A percentile compares a stretch with the other conserved stretches of the same genome.
Conservation (phyloP, 2,888 invertebrate species). For the Drosophila glabriapex region DNA sequence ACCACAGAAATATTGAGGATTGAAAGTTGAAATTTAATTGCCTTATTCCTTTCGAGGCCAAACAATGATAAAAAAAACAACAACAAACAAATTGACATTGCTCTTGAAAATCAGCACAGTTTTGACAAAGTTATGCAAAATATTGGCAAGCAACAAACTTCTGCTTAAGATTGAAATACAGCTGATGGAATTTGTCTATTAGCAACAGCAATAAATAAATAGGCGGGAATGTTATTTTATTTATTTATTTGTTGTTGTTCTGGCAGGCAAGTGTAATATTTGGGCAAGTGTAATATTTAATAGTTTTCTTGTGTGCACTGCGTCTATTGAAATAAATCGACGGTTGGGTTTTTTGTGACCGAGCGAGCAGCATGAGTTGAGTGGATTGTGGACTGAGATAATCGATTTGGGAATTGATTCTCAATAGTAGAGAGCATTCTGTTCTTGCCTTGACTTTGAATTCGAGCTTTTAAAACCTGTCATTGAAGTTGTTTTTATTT, state of each 20-base stretch:
- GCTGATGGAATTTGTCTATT: background rate
- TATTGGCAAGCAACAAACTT: background rate
- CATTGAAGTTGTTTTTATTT: background rate
- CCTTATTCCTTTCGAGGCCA: background rate
- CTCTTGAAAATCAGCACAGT: background rate
- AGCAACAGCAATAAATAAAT: background rate
- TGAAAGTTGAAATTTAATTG: background rate
- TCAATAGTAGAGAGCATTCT: background rate
- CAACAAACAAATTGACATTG: background rate
- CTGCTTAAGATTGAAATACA: background rate
- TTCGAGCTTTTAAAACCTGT: conserved; percentile 1
- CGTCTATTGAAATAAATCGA: too few species aligned
- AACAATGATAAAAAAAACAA: background rate
- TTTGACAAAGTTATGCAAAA: background rate
- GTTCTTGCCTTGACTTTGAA: background rate
- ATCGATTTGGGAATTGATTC: background rate
- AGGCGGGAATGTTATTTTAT: background rate
- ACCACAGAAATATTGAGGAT: too few species aligned
- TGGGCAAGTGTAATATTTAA: background rate
- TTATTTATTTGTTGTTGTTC: background rate
- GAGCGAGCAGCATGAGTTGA: background rate
- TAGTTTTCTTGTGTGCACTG: too few species aligned
- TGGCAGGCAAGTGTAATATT: background rate
- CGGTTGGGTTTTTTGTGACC: background rate
- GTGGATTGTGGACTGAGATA: background rate